These are phyloP conservation scores for Setipinna tenuifilis DNA, from an alignment of 2,797 vertebrate species.

Conservation along the genomic window DNA sequence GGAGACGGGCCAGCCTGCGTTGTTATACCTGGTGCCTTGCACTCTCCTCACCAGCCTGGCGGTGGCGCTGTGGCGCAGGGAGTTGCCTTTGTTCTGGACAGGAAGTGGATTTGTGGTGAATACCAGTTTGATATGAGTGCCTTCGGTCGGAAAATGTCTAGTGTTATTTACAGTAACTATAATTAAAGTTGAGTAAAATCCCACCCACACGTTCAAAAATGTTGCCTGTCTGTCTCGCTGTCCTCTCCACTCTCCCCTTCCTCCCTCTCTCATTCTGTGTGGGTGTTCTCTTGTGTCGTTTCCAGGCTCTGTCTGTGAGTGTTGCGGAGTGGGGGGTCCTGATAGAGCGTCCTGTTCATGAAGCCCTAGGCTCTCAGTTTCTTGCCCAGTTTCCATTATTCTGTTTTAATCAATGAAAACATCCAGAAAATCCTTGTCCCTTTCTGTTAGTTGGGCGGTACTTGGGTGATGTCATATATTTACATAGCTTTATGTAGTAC, in stretches of 20 bases:
- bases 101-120: slow-evolving; percentile 99
- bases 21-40: slow-evolving; percentile 97
- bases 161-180: slow-evolving; percentile 81
- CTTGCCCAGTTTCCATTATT: not conserved
- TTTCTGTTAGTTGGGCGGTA: not conserved
- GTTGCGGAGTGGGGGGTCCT: not conserved
- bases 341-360: not conserved
- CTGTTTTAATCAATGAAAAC: not conserved
- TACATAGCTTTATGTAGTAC: not conserved
- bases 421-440: not conserved
- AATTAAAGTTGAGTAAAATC: slow-evolving; percentile 90
- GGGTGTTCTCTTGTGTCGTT: slow-evolving; percentile 52
- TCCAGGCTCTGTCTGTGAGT: slow-evolving; percentile 50
- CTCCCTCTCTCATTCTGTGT: slow-evolving; percentile 60
- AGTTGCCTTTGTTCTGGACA: slow-evolving; percentile 93
- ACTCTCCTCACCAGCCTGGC: slow-evolving; percentile 88
- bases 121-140: slow-evolving; percentile 98
- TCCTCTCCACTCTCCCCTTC: slow-evolving; percentile 50
- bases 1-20: slow-evolving; percentile 92
- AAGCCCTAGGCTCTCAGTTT: not conserved
- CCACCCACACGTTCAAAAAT: slow-evolving; percentile 58
- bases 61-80: slow-evolving; percentile 91
- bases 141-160: slow-evolving; percentile 74
- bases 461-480: not conserved
- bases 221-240: slow-evolving; percentile 61